Conservation (phyloP, 2,113 vertebrate species). For the Phyllostomus discolor region DNA sequence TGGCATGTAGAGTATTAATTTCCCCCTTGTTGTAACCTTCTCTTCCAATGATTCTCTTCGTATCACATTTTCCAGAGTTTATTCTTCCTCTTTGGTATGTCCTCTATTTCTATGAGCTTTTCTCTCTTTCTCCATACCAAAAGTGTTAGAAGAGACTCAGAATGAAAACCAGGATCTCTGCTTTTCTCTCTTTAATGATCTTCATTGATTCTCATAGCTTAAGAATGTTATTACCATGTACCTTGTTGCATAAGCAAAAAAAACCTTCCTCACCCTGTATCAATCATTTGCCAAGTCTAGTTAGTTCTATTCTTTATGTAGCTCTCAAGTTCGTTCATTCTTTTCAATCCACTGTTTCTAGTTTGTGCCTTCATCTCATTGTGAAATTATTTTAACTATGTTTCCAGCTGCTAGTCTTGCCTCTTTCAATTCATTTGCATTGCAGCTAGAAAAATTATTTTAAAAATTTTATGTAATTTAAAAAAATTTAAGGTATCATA, state of each 20-base stretch:
- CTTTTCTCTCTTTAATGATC: neutral
- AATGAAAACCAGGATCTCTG: neutral
- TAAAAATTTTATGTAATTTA: neutral
- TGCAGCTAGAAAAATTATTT: neutral
- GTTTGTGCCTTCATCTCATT: neutral
- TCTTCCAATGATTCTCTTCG: neutral
- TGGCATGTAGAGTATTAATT: neutral
- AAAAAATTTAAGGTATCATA: neutral
- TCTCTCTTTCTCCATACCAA: neutral
- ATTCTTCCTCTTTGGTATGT: neutral
- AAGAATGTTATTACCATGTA: neutral
- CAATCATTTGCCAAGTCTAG: neutral
- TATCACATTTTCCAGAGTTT: neutral
- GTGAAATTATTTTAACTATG: neutral
- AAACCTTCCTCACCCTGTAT: neutral
- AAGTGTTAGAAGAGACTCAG: neutral
- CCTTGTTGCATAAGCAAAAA: neutral
- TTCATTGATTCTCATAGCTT: neutral
- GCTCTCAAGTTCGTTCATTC: neutral
- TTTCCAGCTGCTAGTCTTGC: neutral
- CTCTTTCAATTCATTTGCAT: neutral
- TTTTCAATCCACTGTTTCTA: neutral
- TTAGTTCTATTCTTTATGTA: neutral
- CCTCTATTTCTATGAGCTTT: neutral
- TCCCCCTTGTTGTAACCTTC: neutral